These are phyloP conservation scores for Prionace glauca DNA, from an alignment of 2,797 vertebrate species.

Conservation along the genomic window DNA sequence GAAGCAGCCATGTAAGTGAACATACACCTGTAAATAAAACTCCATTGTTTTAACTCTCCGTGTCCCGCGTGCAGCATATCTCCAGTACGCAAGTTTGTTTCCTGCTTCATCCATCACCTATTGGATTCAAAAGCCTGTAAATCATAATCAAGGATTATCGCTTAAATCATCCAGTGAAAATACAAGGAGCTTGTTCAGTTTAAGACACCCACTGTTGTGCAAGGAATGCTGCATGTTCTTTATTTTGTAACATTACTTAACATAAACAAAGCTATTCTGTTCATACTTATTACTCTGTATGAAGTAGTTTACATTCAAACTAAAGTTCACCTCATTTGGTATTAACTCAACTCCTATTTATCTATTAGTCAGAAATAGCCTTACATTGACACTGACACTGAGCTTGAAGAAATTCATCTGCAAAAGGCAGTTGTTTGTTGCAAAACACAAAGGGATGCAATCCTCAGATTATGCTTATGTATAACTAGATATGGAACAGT, in stretches of 20 bases:
- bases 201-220: too few species aligned
- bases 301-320: too few species aligned
- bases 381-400: too few species aligned
- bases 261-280: background rate
- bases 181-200: too few species aligned
- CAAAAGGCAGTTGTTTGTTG: background rate
- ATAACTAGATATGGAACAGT: background rate
- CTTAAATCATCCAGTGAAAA: background rate
- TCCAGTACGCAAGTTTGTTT: background rate
- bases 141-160: too few species aligned
- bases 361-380: too few species aligned
- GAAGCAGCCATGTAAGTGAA: too few species aligned
- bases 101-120: background rate
- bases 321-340: background rate
- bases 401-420: too few species aligned
- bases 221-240: background rate
- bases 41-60: too few species aligned
- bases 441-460: background rate
- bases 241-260: background rate
- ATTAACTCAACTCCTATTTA: background rate
- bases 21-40: too few species aligned
- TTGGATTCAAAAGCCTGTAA: background rate
- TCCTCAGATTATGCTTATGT: background rate
- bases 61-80: too few species aligned
- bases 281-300: background rate